phyloP scores from a whole-genome alignment of 2,113 vertebrate genomes.

The Nestor notabilis region DNA sequence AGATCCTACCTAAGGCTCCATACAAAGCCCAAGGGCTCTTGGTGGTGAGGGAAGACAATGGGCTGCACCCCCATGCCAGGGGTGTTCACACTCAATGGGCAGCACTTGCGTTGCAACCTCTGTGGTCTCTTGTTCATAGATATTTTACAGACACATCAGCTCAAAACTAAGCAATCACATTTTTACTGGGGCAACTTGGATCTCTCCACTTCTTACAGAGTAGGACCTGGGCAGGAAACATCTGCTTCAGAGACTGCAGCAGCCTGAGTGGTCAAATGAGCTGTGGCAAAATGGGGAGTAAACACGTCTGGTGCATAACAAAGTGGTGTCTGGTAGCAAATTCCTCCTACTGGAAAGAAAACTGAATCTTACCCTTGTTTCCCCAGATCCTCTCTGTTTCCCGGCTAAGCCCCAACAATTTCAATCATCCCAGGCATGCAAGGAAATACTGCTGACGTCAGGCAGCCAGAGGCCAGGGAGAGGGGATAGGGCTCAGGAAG shows the following conservation, averaged over 20 bases:
- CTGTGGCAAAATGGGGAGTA: neutral
- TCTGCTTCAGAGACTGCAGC: neutral
- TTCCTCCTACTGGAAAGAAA: neutral
- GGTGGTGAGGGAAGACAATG: neutral
- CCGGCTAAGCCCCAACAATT: conserved; percentile 10
- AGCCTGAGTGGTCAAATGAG: neutral
- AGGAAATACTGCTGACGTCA: conserved; percentile 41
- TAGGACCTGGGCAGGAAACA: conserved; percentile 29
- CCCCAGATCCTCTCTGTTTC: neutral
- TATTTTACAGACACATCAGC: neutral
- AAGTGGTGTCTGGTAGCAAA: neutral
- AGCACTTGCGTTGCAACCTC: neutral
- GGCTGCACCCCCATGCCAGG: neutral
- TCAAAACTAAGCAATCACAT: neutral
- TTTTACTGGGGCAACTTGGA: neutral
- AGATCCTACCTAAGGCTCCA: neutral
- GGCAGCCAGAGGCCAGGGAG: neutral
- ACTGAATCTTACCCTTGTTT: conserved; percentile 15
- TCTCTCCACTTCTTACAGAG: neutral
- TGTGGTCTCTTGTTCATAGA: neutral
- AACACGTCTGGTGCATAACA: neutral
- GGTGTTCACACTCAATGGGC: rapidly evolving
- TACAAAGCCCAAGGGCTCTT: neutral
- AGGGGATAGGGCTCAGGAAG: neutral
- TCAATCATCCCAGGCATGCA: conserved; percentile 45